Evolutionary conservation across 2,113 vertebrate genomes (phyloP), one percentile per base, ranked within the genome.

Genomic region (Sakesphorus luctuosus): DNA sequence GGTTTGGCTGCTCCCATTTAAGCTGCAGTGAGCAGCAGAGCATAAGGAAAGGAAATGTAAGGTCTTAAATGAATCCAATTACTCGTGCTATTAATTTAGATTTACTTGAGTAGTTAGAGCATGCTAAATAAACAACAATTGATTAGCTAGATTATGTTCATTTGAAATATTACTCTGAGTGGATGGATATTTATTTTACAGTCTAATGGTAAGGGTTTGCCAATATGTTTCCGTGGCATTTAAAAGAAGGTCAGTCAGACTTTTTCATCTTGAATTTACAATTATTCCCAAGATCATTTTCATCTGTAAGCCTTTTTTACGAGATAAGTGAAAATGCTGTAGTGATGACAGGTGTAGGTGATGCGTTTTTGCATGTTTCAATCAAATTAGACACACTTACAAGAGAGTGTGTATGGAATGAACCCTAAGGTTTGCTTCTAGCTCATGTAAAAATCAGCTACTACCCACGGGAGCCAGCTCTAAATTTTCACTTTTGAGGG

Each of bases 51-150:
- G 76, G 80, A 95, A 96, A 93, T 78, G 75, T 14, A 82, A 80
- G 50, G 38, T 52, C 88, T 95, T 90, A 96, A 97, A 96, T 95
- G 56, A 93, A 94, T 96, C 65, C 85, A 95, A 84, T 97, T 97
- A 93, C 79, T 94, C 85, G 90, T 96, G 83, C 52, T 83, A 88
- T 95, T 96, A 96, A 93, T 97, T 96, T 95, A 92, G 93, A 93
- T 96, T 94, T 97, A 93, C 85, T 96, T 24, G 65, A 95, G 83
- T 68, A 92, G 88, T 81, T 84, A 68, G 28, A 89, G 73, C 83
- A 90, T 79, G 76, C 46, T 95, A 95, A 94, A 96, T 84, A 97
- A 96, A 96, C 92, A 86, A 76, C 81, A 90, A 84, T 91, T 95
- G 90, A 90, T 96, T 97, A 94, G 81, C 65, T 92, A 96, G 85